Evolutionary conservation across 1,140 invertebrate genomes (phyloP), one percentile per base, ranked within the genome.

Genomic region (Caerostris darwini): DNA sequence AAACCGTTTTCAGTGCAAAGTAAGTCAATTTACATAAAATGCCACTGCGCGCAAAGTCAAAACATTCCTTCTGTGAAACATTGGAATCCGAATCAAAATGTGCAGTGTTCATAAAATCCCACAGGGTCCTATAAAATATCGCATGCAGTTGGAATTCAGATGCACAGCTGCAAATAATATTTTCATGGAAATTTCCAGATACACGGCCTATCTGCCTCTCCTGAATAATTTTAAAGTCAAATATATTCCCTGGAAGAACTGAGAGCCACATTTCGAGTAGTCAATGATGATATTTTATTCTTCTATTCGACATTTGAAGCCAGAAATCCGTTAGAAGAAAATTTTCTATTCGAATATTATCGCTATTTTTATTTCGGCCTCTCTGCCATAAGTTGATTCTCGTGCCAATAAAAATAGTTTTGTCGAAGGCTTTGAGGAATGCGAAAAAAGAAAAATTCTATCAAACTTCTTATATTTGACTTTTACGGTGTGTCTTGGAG

Each of bases 211-310:
- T 34, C 34, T 34, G 54, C 54, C 83, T 50, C 19, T 64, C 34
- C 34, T 8, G 58, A 64, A 57, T 19, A 57, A 85, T 88, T 88
- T 88, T 88, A 88, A 64, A 88, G n/a, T 88, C 86, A 88, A 88
- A 88, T 88, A 88, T 34, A 64, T 88, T 88, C 59, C 34, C 14
- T 12, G 8, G 59, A 61, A 85, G 56, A 58, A 59, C 59, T 34
- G 50, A 88, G 58, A 64, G 19, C 7, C 54, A 64, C 61, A 67
- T n/a, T 14, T 53, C 58, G 50, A 67, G 61, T 19, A n/a, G 12
- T 57, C 59, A 64, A 58, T 77, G 71, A 67, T 88, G 86, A 88
- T 88, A 88, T 88, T 88, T 88, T 88, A 88, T 87, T 57, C 85
- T 50, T 14, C 58, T 10, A 14, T 64, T 64, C 57, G 85, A 3